Evolutionary conservation across 92 coral and sea anemone species (phyloP).

Genomic region (Heteractis magnifica): DNA sequence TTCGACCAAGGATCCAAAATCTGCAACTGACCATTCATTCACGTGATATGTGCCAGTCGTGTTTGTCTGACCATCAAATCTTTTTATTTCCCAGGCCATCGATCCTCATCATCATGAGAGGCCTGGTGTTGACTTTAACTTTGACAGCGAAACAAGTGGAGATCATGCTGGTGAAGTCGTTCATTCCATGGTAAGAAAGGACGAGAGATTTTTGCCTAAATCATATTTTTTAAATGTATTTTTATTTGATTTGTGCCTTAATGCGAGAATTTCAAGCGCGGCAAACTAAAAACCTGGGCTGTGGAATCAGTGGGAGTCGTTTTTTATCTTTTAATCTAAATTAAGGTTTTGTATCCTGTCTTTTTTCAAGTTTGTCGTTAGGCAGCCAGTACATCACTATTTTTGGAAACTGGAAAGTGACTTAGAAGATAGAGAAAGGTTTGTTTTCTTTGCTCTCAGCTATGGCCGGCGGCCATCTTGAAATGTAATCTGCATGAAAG

Average conservation of each 20-base stretch:
- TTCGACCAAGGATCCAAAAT: no score
- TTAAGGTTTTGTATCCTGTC: neutral
- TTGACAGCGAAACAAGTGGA: slow-evolving; percentile 7
- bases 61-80: no score
- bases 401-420: neutral
- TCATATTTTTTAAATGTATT: neutral
- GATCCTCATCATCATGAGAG: slow-evolving; percentile 15
- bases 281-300: no score
- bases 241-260: neutral
- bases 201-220: neutral
- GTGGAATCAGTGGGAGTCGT: no score
- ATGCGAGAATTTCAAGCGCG: no score
- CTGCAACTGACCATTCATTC: no score
- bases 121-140: slow-evolving; percentile 23
- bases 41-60: no score
- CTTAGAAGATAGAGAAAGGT: slow-evolving; percentile 7
- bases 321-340: neutral
- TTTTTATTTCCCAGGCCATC: neutral
- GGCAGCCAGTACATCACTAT: neutral
- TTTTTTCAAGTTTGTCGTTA: neutral
- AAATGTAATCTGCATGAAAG: neutral
- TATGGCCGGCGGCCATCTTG: neutral
- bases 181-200: slow-evolving; percentile 18
- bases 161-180: slow-evolving; percentile 28
- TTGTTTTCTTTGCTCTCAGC: neutral